Conservation (phyloP, 2,797 vertebrate genomes). For the Acanthopagrus latus region DNA sequence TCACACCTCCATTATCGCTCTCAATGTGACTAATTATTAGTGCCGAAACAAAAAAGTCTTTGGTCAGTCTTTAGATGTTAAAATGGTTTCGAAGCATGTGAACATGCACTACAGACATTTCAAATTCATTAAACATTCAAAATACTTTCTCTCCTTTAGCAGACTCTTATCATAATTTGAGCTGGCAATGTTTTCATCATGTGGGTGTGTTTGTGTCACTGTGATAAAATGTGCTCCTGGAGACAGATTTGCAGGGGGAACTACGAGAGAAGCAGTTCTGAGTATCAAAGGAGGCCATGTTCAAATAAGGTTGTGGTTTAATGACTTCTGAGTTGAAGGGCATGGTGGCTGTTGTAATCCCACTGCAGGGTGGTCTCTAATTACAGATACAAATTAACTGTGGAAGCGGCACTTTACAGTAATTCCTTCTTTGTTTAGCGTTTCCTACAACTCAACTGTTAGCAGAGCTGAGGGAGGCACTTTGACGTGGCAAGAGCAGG, state of each 20-base stretch:
- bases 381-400: background rate
- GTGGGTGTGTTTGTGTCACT: no score
- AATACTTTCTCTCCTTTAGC: background rate
- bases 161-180: background rate
- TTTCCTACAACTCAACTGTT: accelerated
- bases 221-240: no score
- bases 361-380: no score
- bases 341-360: no score
- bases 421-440: background rate
- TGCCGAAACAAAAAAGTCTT: background rate
- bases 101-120: background rate
- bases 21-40: background rate
- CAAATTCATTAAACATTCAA: background rate
- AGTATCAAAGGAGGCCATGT: no score
- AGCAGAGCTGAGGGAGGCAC: no score
- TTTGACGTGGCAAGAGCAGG: no score
- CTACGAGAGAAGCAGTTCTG: no score
- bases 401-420: background rate
- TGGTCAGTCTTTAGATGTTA: background rate
- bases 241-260: no score
- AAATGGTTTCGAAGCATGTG: background rate
- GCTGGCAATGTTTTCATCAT: no score
- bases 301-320: no score
- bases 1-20: background rate
- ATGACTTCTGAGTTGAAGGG: no score